Evolutionary conservation across 2,888 invertebrate genomes (phyloP).

Genomic region (Leptarthrus brevirostris): DNA sequence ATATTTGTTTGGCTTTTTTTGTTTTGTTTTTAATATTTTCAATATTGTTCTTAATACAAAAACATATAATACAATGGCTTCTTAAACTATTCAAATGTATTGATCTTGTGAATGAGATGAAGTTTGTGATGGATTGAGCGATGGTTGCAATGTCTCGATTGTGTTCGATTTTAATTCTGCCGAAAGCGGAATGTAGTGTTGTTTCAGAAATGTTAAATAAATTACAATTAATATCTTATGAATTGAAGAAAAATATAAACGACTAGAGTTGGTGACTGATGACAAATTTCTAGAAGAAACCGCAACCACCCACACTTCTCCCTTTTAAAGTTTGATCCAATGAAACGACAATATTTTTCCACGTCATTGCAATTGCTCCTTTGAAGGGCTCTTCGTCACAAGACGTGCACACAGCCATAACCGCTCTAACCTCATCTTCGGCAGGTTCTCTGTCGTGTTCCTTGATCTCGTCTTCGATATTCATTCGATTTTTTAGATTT

Average conservation of each 20-base stretch:
- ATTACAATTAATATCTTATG: background rate
- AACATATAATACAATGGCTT: conserved; percentile 20
- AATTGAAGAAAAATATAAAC: conserved; percentile 8
- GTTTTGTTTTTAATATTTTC: background rate
- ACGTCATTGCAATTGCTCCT: conserved; percentile 81
- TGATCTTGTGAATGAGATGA: background rate
- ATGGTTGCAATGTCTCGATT: conserved; percentile 10
- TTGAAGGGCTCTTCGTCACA: conserved; percentile 83
- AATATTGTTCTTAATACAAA: background rate
- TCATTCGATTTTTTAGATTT: conserved; percentile 68
- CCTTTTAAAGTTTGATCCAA: conserved; percentile 64
- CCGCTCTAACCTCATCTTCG: conserved; percentile 83
- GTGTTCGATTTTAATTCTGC: background rate
- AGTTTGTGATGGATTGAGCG: background rate
- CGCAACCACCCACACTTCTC: conserved; percentile 65
- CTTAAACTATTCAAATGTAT: conserved; percentile 9
- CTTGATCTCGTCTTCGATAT: conserved; percentile 67
- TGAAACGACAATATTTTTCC: conserved; percentile 71
- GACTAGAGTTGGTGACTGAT: conserved; percentile 40
- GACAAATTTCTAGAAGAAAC: conserved; percentile 60
- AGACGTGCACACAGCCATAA: conserved; percentile 81
- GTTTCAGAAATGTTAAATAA: conserved; percentile 8
- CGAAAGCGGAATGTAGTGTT: too few relatives aligned
- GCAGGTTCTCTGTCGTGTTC: conserved; percentile 83
- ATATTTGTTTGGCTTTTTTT: background rate